Percentiles rank a stretch among this genome's conserved stretches.
phyloP scores from a whole-genome alignment of 2,797 vertebrate species.

The Gymnothorax reevesii region DNA sequence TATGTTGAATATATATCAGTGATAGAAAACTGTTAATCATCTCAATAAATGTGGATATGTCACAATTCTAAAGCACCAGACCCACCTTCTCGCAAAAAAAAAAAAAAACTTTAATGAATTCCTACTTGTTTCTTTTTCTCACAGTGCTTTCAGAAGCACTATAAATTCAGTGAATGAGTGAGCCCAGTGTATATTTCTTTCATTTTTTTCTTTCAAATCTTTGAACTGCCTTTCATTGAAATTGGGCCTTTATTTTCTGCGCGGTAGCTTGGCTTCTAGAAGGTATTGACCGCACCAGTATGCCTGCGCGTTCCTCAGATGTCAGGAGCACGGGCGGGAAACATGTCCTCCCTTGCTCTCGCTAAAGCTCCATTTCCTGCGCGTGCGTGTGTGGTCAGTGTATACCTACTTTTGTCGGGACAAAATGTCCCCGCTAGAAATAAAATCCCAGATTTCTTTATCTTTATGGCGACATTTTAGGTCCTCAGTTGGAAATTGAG shows the following conservation, averaged over 20 bases:
- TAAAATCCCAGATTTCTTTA: no score
- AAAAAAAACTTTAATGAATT: background rate
- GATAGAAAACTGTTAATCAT: background rate
- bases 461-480: no score
- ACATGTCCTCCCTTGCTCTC: background rate
- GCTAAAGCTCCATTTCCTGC: background rate
- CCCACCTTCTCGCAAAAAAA: background rate
- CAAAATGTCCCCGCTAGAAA: no score
- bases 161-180: no score
- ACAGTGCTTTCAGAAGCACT: no score
- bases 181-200: no score
- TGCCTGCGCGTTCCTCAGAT: background rate
- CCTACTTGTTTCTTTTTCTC: background rate
- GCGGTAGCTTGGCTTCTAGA: background rate
- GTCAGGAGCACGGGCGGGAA: background rate
- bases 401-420: no score
- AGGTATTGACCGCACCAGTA: background rate
- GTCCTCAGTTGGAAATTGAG: no score
- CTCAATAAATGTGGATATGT: background rate
- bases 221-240: background rate
- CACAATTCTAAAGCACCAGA: background rate
- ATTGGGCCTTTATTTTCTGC: background rate
- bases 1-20: background rate
- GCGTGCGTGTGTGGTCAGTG: background rate
- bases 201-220: no score